phyloP scores from a whole-genome alignment of 2,797 vertebrate genomes.

The Arnoldichthys spilopterus region DNA sequence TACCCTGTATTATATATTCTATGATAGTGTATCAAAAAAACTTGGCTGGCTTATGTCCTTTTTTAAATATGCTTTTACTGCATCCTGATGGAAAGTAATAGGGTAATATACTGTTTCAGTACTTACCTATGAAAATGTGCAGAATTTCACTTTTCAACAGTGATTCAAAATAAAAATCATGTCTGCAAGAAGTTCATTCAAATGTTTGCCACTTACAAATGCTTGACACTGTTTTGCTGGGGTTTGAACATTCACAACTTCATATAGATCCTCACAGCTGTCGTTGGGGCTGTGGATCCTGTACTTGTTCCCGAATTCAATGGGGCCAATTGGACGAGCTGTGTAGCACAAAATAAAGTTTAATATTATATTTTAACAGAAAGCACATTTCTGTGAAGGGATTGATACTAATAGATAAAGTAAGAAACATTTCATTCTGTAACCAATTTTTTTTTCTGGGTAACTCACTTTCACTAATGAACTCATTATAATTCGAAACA shows the following conservation, averaged over 20 bases:
- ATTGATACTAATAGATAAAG: not conserved
- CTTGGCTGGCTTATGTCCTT: too few species aligned
- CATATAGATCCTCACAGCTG: constrained; percentile 84
- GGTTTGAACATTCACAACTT: constrained; percentile 62
- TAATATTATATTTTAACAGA: constrained; percentile 1
- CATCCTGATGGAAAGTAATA: too few species aligned
- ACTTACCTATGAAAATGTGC: not conserved
- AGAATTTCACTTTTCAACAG: too few species aligned
- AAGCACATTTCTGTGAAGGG: not conserved
- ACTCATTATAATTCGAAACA: constrained; percentile 81
- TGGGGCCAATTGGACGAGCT: constrained; percentile 77
- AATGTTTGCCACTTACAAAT: constrained; percentile 42
- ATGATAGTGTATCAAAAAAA: too few species aligned
- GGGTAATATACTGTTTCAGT: too few species aligned
- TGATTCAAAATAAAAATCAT: too few species aligned
- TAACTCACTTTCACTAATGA: constrained; percentile 78
- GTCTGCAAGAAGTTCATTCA: too few species aligned
- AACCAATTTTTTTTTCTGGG: too few species aligned
- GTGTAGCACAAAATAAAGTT: constrained; percentile 29
- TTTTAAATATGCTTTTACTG: too few species aligned
- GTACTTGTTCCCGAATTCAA: constrained; percentile 89
- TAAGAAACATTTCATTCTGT: too few species aligned
- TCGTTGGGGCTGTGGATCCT: constrained; percentile 80
- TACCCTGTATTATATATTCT: too few species aligned
- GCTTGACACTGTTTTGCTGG: constrained; percentile 63